A percentile compares a stretch with the other conserved stretches of the same genome.
Conservation (phyloP, 1,140 invertebrate genomes). For the Antheraea pernyi region DNA sequence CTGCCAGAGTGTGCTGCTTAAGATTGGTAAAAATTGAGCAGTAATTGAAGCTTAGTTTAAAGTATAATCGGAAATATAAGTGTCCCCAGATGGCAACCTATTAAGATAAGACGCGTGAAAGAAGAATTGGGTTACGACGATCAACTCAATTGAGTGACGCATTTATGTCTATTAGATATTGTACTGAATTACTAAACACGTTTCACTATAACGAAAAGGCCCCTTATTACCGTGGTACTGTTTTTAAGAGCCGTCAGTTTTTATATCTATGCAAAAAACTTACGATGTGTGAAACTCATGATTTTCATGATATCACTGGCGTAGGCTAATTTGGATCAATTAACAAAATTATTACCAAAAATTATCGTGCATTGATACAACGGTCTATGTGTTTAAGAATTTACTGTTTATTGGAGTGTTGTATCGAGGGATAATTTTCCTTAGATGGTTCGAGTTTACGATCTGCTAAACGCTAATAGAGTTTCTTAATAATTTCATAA, state of each 20-base stretch:
- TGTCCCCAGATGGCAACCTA: neutral
- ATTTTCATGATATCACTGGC: constrained; percentile 58
- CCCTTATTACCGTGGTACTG: neutral
- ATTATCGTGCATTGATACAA: constrained; percentile 19
- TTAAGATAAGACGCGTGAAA: constrained; percentile 1
- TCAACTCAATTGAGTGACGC: neutral
- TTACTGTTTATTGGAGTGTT: neutral
- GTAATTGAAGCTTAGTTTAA: neutral
- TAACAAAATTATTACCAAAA: constrained; percentile 48
- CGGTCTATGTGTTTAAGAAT: constrained; percentile 12
- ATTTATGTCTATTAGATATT: constrained; percentile 1
- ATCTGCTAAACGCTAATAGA: constrained; percentile 24
- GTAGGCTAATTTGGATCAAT: constrained; percentile 49
- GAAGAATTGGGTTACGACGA: neutral
- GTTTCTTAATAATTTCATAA: constrained; percentile 13
- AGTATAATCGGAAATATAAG: neutral
- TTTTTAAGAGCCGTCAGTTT: neutral
- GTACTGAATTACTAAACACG: neutral
- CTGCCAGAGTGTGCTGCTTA: neutral
- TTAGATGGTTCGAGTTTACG: constrained; percentile 20
- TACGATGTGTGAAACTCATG: constrained; percentile 53
- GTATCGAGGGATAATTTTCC: constrained; percentile 12
- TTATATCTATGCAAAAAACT: constrained; percentile 27
- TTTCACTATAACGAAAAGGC: neutral
- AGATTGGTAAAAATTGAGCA: neutral